Evolutionary conservation across 2,797 vertebrate species (phyloP).

Genomic region (Rhinatrema bivittatum): DNA sequence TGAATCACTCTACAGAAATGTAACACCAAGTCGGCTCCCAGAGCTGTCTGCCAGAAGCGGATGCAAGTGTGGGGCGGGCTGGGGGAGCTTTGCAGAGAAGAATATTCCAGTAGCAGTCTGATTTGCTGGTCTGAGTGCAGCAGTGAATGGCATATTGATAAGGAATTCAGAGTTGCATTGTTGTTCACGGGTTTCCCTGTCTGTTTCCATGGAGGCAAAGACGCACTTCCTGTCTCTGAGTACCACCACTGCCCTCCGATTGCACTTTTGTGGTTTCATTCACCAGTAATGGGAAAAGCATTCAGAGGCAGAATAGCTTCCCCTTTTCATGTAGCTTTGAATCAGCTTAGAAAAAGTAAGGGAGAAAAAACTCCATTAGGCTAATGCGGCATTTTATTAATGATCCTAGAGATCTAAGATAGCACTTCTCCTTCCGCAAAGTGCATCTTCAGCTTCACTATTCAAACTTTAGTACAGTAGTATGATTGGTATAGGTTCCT

Average conservation of each 20-base stretch:
- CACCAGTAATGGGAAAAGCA: conserved; percentile 44
- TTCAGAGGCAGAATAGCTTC: conserved; percentile 48
- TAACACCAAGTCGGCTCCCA: background rate
- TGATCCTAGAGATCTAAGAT: conserved; percentile 48
- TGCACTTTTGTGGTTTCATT: conserved; percentile 51
- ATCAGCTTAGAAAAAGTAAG: conserved; percentile 28
- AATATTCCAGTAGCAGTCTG: conserved; percentile 27
- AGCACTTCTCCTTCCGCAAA: conserved; percentile 34
- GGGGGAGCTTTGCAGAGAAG: no score
- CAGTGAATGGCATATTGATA: conserved; percentile 41
- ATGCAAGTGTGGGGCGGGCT: conserved; percentile 9
- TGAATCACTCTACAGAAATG: background rate
- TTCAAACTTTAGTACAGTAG: conserved; percentile 46
- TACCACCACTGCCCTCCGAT: conserved; percentile 48
- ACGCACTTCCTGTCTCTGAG: conserved; percentile 53
- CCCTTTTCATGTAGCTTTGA: conserved; percentile 34
- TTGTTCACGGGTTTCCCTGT: conserved; percentile 50
- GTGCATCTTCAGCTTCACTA: conserved; percentile 19
- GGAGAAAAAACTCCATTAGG: no score
- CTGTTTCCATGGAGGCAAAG: conserved; percentile 51
- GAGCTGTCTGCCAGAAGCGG: conserved; percentile 3
- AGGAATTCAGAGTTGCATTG: conserved; percentile 43
- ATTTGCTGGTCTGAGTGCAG: conserved; percentile 40
- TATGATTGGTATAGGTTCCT: no score
- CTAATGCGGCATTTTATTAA: conserved; percentile 45